Conservation (phyloP, 2,888 invertebrate genomes). For the Salpingus planirostris region DNA sequence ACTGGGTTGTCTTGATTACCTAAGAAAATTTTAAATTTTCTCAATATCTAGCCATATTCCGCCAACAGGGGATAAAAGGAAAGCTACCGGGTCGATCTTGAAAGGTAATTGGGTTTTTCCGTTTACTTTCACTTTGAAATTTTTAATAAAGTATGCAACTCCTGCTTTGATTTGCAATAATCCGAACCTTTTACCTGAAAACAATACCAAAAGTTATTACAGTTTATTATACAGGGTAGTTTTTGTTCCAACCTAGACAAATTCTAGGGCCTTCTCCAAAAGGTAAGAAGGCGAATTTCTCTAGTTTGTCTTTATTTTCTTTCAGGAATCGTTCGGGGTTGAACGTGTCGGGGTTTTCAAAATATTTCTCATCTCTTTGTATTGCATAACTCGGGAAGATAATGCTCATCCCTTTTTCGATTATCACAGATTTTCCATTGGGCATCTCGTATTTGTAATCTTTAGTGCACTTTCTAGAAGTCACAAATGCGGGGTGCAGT, state of each 20-base stretch:
- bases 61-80: constrained; percentile 19
- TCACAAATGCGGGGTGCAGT: constrained; percentile 22
- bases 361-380: constrained; percentile 20
- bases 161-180: constrained; percentile 32
- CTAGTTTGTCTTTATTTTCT: constrained; percentile 23
- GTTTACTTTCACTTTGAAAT: constrained; percentile 26
- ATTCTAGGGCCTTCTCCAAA: constrained; percentile 30
- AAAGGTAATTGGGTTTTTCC: constrained; percentile 23
- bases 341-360: constrained; percentile 17
- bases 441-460: constrained; percentile 14
- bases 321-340: constrained; percentile 22
- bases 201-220: constrained; percentile 2
- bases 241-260: constrained; percentile 23
- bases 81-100: constrained; percentile 19
- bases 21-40: too few species aligned
- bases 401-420: constrained; percentile 18
- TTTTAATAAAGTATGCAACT: constrained; percentile 27
- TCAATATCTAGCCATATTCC: constrained; percentile 24
- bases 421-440: constrained; percentile 21
- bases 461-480: constrained; percentile 20
- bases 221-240: background rate
- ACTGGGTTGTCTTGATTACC: too few species aligned
- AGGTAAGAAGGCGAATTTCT: constrained; percentile 24
- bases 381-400: constrained; percentile 18
- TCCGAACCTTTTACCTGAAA: constrained; percentile 17